Percentiles rank a stretch among this genome's conserved stretches.
Conservation (phyloP, 2,888 invertebrate genomes). For the Steinernema hermaphroditum region DNA sequence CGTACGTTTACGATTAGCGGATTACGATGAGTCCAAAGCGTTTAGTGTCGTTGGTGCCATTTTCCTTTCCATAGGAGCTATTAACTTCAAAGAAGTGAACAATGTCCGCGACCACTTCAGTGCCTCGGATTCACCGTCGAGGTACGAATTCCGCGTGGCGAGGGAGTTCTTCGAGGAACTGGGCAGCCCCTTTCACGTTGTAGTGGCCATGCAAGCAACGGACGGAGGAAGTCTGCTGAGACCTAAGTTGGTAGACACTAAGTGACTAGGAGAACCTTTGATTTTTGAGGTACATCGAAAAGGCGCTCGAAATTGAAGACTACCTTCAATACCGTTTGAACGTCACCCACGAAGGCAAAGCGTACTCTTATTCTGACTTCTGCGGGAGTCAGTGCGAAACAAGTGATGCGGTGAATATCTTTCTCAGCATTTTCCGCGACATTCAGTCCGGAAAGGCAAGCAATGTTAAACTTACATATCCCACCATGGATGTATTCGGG, state of each 20-base stretch:
- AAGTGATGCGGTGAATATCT: constrained; percentile 63
- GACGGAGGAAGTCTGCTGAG: constrained; percentile 62
- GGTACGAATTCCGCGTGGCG: constrained; percentile 62
- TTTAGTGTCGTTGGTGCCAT: constrained; percentile 53
- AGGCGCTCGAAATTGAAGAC: constrained; percentile 64
- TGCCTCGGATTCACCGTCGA: constrained; percentile 59
- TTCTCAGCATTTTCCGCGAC: constrained; percentile 64
- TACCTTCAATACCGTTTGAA: constrained; percentile 64
- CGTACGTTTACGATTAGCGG: constrained; percentile 41
- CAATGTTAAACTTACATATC: constrained; percentile 64
- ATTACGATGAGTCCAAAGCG: neutral
- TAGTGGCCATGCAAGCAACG: constrained; percentile 61
- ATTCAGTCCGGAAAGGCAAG: constrained; percentile 45
- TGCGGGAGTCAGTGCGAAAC: constrained; percentile 66
- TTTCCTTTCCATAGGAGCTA: constrained; percentile 51
- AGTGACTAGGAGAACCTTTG: constrained; percentile 31
- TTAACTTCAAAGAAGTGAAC: constrained; percentile 64
- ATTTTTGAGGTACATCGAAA: constrained; percentile 59
- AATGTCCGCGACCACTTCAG: constrained; percentile 65
- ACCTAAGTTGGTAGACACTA: constrained; percentile 48
- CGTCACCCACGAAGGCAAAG: constrained; percentile 51
- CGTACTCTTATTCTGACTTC: constrained; percentile 63
- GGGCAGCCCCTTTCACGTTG: constrained; percentile 63
- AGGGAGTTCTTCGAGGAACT: constrained; percentile 64
- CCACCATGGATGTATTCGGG: constrained; percentile 65